These are phyloP conservation scores for Drosophila aldrichi DNA, from an alignment of 2,888 invertebrate genomes.

Conservation along the genomic window DNA sequence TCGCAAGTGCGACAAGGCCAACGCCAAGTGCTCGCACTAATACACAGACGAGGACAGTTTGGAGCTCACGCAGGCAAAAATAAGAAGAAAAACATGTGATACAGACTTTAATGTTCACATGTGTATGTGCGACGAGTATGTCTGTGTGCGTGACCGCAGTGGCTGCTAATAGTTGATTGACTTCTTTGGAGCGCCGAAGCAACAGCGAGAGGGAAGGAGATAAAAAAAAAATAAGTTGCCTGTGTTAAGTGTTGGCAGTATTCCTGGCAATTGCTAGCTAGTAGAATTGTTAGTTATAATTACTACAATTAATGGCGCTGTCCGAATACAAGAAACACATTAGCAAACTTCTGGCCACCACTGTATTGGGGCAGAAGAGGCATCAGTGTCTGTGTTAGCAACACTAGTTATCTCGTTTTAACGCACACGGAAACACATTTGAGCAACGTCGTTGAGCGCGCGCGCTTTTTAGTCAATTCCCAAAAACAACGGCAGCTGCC, in stretches of 20 bases:
- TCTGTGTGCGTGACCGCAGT: conserved; percentile 40
- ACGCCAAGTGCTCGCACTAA: conserved; percentile 69
- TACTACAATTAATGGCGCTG: conserved; percentile 37
- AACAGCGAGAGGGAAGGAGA: conserved; percentile 14
- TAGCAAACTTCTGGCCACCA: conserved; percentile 51
- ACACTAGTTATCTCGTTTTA: conserved; percentile 75
- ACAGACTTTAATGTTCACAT: conserved; percentile 68
- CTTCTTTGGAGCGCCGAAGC: conserved; percentile 59
- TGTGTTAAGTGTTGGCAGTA: conserved; percentile 48
- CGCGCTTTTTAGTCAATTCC: conserved; percentile 67
- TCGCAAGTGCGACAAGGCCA: conserved; percentile 79
- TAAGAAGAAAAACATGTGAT: conserved; percentile 82
- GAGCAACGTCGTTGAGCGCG: conserved; percentile 45
- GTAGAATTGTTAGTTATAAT: conserved; percentile 42
- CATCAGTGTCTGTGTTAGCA: conserved; percentile 29
- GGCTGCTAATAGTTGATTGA: conserved; percentile 79
- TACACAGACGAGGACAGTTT: conserved; percentile 38
- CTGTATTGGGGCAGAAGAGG: conserved; percentile 53
- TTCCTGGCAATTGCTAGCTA: conserved; percentile 41
- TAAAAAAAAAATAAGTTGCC: conserved; percentile 30
- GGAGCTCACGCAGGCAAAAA: conserved; percentile 68
- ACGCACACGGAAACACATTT: conserved; percentile 54
- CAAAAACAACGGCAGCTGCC: conserved; percentile 40
- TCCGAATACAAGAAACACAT: conserved; percentile 33
- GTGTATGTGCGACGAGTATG: conserved; percentile 10